These are phyloP conservation scores for Lochmaea capreae DNA, from an alignment of 2,888 invertebrate genomes.

Conservation along the genomic window DNA sequence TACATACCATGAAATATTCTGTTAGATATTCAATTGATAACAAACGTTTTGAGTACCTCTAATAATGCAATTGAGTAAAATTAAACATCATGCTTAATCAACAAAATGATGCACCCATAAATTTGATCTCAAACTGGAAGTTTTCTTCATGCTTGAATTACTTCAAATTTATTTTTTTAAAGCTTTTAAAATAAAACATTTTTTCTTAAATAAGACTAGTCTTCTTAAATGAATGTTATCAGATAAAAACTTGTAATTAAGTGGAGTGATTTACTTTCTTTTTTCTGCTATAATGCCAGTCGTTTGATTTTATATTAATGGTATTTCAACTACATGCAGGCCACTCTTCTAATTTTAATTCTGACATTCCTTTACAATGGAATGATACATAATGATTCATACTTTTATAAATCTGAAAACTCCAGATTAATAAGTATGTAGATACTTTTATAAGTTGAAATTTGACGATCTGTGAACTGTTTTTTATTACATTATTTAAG, in stretches of 20 bases:
- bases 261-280: constrained; percentile 20
- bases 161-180: neutral
- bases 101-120: too few species aligned
- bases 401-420: constrained; percentile 7
- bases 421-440: neutral
- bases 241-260: constrained; percentile 14
- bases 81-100: too few species aligned
- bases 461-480: constrained; percentile 43
- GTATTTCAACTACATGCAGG: constrained; percentile 7
- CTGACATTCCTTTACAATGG: constrained; percentile 12
- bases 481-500: constrained; percentile 41
- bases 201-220: neutral
- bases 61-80: too few species aligned
- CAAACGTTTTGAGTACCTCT: too few species aligned
- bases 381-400: constrained; percentile 10
- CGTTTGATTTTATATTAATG: constrained; percentile 12
- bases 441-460: constrained; percentile 27
- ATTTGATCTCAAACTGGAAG: neutral
- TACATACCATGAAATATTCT: neutral
- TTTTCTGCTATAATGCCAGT: constrained; percentile 18
- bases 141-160: neutral
- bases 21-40: neutral
- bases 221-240: constrained; percentile 1
- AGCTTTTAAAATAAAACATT: neutral
- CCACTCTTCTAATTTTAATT: constrained; percentile 11